Percentiles rank a stretch among this genome's conserved stretches.
Evolutionary conservation across 1,140 invertebrate species (phyloP).

Genomic region (Bombyx mori): ASM3026992v2 NC_085107.1:6272001-6272500

Average conservation of each 20-base stretch:
- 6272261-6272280: slow-evolving; percentile 92
- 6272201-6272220: neutral
- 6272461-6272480: neutral
- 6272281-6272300: slow-evolving; percentile 84
- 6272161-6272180: no score
- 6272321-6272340: slow-evolving; percentile 88
- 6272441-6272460: slow-evolving; percentile 68
- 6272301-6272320: slow-evolving; percentile 85
- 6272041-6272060: no score
- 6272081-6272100: no score
- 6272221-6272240: slow-evolving; percentile 75
- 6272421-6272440: slow-evolving; percentile 83
- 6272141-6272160: no score
- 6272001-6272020: no score
- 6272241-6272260: slow-evolving; percentile 89
- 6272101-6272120: no score
- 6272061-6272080: no score
- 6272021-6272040: no score
- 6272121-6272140: no score
- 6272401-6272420: slow-evolving; percentile 87
- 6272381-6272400: slow-evolving; percentile 83
- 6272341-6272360: slow-evolving; percentile 86
- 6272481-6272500: neutral
- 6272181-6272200: no score
- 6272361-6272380: slow-evolving; percentile 82